Evolutionary conservation across 30 jellyfish, hydroid and myxozoan genomes (phyloP).

Genomic region (Cassiopea xamachana): DNA sequence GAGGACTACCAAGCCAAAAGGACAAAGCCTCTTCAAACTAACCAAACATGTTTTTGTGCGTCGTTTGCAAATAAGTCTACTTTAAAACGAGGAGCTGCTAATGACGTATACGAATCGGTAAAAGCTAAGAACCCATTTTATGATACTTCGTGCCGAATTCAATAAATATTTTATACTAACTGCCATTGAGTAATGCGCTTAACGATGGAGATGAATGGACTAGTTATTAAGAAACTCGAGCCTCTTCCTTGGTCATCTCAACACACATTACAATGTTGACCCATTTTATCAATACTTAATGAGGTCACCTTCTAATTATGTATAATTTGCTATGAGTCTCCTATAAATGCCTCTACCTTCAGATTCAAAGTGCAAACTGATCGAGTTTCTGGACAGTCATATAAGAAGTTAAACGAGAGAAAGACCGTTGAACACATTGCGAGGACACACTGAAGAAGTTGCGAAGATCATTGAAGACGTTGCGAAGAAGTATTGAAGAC

Average conservation of each 20-base stretch:
- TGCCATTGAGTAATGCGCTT: conserved; percentile 35
- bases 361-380: neutral
- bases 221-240: neutral
- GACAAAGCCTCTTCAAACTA: neutral
- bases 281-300: neutral
- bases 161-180: neutral
- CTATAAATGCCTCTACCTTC: conserved; percentile 4
- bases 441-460: too few species aligned
- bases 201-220: neutral
- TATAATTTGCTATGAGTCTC: conserved; percentile 10
- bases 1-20: neutral
- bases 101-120: conserved; percentile 5
- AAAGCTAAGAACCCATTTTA: conserved; percentile 2
- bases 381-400: neutral
- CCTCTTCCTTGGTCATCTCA: neutral
- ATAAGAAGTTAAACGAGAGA: neutral
- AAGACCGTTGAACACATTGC: neutral
- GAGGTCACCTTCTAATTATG: conserved; percentile 1
- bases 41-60: neutral
- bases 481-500: too few species aligned
- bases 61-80: conserved; percentile 1
- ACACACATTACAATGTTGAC: neutral
- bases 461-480: too few species aligned
- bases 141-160: conserved; percentile 22
- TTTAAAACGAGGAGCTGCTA: neutral